Evolutionary conservation across 2,113 vertebrate genomes (phyloP).

Genomic region (Argyrosomus japonicus): DNA sequence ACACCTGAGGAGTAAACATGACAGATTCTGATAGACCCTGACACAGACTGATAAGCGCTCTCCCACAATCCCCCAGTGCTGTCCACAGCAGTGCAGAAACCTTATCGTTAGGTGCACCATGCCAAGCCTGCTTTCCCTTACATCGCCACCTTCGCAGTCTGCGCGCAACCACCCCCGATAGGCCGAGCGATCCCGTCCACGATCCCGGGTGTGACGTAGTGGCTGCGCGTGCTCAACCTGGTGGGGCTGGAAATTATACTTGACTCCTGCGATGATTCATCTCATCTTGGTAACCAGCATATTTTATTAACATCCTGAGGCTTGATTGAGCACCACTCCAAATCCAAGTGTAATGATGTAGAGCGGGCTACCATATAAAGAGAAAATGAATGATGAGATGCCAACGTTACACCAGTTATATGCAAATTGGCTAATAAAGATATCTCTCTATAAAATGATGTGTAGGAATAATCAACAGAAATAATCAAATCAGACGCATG

Average conservation of each 20-base stretch:
- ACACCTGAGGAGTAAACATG: constrained; percentile 79
- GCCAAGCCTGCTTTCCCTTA: constrained; percentile 31
- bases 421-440: constrained; percentile 59
- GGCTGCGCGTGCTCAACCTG: not conserved
- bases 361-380: constrained; percentile 32
- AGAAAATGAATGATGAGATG: constrained; percentile 63
- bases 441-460: constrained; percentile 16
- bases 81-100: constrained; percentile 69
- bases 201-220: not conserved
- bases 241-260: constrained; percentile 53
- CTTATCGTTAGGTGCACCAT: constrained; percentile 57
- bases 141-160: constrained; percentile 19
- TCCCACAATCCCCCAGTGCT: constrained; percentile 61
- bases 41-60: constrained; percentile 71
- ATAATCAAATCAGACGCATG: constrained; percentile 26
- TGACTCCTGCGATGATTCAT: constrained; percentile 61
- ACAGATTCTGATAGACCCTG: constrained; percentile 78
- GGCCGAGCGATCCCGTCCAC: constrained; percentile 4
- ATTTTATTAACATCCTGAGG: constrained; percentile 71
- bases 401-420: constrained; percentile 44
- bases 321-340: constrained; percentile 66
- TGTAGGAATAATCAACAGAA: constrained; percentile 14
- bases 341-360: constrained; percentile 65
- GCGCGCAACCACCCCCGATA: not conserved
- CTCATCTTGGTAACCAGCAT: constrained; percentile 42